A percentile compares a stretch with the other conserved stretches of the same genome.
These are phyloP conservation scores for Lates japonicus DNA, from an alignment of 2,797 vertebrate genomes.

Conservation along the genomic window DNA sequence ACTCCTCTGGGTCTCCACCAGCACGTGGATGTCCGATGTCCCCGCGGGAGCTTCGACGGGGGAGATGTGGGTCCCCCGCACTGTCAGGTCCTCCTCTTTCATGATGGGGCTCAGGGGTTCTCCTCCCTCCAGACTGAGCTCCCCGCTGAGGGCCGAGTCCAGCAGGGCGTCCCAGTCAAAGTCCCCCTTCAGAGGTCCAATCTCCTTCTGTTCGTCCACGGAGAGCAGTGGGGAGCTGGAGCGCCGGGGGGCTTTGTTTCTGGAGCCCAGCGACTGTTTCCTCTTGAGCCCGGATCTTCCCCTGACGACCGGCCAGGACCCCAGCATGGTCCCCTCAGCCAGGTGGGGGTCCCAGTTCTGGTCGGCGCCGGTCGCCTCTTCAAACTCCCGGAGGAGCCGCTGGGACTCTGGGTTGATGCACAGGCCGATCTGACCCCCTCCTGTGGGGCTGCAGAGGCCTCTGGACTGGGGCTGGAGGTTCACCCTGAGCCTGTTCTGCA, in stretches of 20 bases:
- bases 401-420: constrained; percentile 86
- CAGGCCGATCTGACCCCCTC: constrained; percentile 55
- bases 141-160: constrained; percentile 87
- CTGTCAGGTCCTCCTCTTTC: constrained; percentile 85
- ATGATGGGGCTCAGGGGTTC: constrained; percentile 86
- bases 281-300: constrained; percentile 84
- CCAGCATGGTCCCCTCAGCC: constrained; percentile 81
- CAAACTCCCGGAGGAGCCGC: constrained; percentile 91
- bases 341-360: constrained; percentile 83
- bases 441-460: constrained; percentile 13
- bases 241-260: constrained; percentile 81
- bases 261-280: constrained; percentile 84
- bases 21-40: constrained; percentile 65
- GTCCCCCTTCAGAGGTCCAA: constrained; percentile 93
- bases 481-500: constrained; percentile 80
- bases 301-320: constrained; percentile 78
- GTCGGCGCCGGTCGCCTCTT: constrained; percentile 86
- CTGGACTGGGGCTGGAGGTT: constrained; percentile 51
- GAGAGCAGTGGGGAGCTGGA: constrained; percentile 88
- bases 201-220: constrained; percentile 89
- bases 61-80: constrained; percentile 83
- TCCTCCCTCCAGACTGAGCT: constrained; percentile 89
- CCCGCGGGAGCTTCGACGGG: constrained; percentile 66
- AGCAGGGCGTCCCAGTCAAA: constrained; percentile 97
- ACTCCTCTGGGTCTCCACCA: constrained; percentile 81